Percentiles rank a stretch among this genome's conserved stretches.
phyloP scores from a whole-genome alignment of 2,797 vertebrate species.

The Eleutherodactylus coqui region DNA sequence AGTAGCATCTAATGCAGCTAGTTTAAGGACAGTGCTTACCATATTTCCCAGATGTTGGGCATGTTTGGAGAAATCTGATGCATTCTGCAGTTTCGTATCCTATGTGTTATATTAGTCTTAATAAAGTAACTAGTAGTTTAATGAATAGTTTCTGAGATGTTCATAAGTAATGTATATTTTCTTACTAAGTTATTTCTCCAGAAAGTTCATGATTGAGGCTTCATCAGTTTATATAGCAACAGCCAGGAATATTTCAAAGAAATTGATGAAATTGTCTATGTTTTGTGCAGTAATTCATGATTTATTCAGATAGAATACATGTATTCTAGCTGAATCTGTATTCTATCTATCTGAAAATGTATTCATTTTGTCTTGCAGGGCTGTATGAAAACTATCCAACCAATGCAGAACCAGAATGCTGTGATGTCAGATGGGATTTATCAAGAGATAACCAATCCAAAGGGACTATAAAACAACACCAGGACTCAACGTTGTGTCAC shows the following conservation, averaged over 20 bases:
- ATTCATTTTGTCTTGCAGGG: constrained; percentile 76
- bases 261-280: neutral
- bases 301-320: neutral
- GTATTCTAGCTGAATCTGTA: no score
- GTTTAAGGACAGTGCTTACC: no score
- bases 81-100: no score
- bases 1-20: no score
- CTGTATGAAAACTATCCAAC: constrained; percentile 91
- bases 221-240: neutral
- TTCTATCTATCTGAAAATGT: no score
- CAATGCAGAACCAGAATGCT: constrained; percentile 92
- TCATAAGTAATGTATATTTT: neutral
- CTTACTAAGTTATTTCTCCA: neutral
- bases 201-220: neutral
- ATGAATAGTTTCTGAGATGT: neutral
- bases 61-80: no score
- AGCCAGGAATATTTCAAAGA: neutral
- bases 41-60: no score
- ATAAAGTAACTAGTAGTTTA: no score
- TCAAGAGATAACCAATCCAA: constrained; percentile 83
- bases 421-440: constrained; percentile 93
- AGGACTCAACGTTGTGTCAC: constrained; percentile 86
- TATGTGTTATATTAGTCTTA: no score
- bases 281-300: neutral
- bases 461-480: constrained; percentile 87